Conservation (phyloP, 2,888 invertebrate species). For the Archips crataeganus region DNA sequence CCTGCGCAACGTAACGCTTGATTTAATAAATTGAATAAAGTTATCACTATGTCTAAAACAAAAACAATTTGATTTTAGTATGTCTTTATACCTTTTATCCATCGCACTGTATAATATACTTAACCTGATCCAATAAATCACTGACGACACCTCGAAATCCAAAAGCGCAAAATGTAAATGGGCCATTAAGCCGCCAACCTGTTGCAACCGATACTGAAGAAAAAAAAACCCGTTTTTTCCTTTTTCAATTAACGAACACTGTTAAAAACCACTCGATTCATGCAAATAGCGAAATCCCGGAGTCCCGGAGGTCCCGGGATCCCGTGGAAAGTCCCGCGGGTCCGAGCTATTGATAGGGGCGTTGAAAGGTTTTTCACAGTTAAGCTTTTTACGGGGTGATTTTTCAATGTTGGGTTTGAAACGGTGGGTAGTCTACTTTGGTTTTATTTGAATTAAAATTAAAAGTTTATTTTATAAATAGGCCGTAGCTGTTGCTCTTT, state of each 20-base stretch:
- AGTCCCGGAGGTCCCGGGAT: slow-evolving; percentile 59
- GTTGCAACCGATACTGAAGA: slow-evolving; percentile 29
- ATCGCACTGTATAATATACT: no score
- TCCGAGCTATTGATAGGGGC: slow-evolving; percentile 76
- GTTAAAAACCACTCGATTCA: slow-evolving; percentile 64
- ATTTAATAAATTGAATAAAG: no score
- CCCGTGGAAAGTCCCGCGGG: slow-evolving; percentile 50
- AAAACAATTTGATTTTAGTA: no score
- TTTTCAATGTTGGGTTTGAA: slow-evolving; percentile 51
- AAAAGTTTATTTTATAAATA: no score
- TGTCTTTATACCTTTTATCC: no score
- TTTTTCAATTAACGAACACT: slow-evolving; percentile 64
- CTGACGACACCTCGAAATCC: neutral
- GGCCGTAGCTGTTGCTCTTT: no score
- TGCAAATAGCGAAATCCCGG: slow-evolving; percentile 73
- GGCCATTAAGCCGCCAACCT: slow-evolving; percentile 13
- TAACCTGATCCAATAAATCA: neutral
- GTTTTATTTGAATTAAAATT: neutral
- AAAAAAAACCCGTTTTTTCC: slow-evolving; percentile 40
- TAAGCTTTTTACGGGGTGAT: slow-evolving; percentile 55
- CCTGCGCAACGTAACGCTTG: no score
- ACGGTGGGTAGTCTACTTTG: slow-evolving; percentile 15
- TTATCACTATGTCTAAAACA: no score
- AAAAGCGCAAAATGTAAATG: neutral
- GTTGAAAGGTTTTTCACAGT: slow-evolving; percentile 58